Conservation (phyloP, 2,888 invertebrate genomes). For the Polydrusus tereticollis region DNA sequence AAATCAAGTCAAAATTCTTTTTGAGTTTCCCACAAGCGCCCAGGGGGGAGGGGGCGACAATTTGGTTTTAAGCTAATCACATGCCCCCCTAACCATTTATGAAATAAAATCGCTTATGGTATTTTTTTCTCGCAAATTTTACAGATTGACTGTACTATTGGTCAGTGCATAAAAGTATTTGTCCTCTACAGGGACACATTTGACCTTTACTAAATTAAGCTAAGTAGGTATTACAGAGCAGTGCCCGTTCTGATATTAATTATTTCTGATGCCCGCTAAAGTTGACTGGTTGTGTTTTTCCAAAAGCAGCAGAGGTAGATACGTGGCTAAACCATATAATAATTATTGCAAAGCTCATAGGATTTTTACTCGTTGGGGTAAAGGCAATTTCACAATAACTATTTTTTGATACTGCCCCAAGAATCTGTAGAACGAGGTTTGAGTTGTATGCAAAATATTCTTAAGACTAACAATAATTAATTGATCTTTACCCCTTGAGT, state of each 20-base stretch:
- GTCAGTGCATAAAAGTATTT: slow-evolving; percentile 40
- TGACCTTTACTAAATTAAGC: slow-evolving; percentile 13
- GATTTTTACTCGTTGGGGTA: slow-evolving; percentile 36
- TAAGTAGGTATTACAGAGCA: neutral
- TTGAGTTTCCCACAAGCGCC: too few relatives aligned
- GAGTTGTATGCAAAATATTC: too few relatives aligned
- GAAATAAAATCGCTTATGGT: too few relatives aligned
- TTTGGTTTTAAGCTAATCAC: too few relatives aligned
- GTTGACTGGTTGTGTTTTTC: slow-evolving; percentile 30
- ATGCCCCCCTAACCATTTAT: too few relatives aligned
- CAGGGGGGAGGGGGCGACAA: too few relatives aligned
- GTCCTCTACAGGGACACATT: neutral
- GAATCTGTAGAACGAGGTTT: too few relatives aligned
- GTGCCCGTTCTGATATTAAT: slow-evolving; percentile 1
- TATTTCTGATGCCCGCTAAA: slow-evolving; percentile 25
- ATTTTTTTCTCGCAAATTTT: too few relatives aligned
- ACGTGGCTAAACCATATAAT: slow-evolving; percentile 50
- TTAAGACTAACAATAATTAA: neutral
- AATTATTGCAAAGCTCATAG: slow-evolving; percentile 50
- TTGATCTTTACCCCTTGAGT: slow-evolving; percentile 19
- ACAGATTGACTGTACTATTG: too few relatives aligned
- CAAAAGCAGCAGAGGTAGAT: slow-evolving; percentile 52
- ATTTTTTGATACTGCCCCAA: too few relatives aligned
- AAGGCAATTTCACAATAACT: slow-evolving; percentile 45
- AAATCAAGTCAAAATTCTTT: too few relatives aligned